phyloP scores from a whole-genome alignment of 2,888 invertebrate species.

The Meteorus cinctellus region DNA sequence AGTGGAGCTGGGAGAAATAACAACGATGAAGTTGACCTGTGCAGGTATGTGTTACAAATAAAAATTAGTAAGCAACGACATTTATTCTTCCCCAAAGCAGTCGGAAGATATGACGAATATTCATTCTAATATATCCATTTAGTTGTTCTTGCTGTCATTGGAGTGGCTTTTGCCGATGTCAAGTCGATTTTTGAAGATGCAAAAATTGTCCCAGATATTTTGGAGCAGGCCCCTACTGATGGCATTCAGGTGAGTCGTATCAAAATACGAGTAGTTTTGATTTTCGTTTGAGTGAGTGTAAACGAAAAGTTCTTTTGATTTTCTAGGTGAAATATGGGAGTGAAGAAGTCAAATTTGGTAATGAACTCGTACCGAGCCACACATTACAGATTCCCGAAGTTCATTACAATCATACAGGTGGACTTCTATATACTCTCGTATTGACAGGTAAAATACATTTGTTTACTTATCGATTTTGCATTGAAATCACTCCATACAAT shows the following conservation, averaged over 20 bases:
- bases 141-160: constrained; percentile 59
- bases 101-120: not conserved
- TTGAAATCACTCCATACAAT: not conserved
- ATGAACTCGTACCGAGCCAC: constrained; percentile 66
- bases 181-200: constrained; percentile 62
- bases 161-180: constrained; percentile 62
- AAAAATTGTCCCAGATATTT: constrained; percentile 67
- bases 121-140: constrained; percentile 28
- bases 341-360: constrained; percentile 64
- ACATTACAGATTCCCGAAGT: constrained; percentile 67
- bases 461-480: not conserved
- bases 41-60: not conserved
- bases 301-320: not conserved
- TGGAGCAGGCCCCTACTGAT: constrained; percentile 64
- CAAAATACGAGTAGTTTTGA: constrained; percentile 16
- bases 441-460: constrained; percentile 63
- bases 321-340: constrained; percentile 68
- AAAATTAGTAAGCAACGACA: not conserved
- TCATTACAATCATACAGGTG: constrained; percentile 70
- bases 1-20: not conserved
- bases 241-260: constrained; percentile 63
- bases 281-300: not conserved
- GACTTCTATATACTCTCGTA: constrained; percentile 69
- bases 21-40: constrained; percentile 5
- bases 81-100: not conserved